Evolutionary conservation across 2,113 vertebrate genomes (phyloP).

Genomic region (Pseudopodoces humilis): DNA sequence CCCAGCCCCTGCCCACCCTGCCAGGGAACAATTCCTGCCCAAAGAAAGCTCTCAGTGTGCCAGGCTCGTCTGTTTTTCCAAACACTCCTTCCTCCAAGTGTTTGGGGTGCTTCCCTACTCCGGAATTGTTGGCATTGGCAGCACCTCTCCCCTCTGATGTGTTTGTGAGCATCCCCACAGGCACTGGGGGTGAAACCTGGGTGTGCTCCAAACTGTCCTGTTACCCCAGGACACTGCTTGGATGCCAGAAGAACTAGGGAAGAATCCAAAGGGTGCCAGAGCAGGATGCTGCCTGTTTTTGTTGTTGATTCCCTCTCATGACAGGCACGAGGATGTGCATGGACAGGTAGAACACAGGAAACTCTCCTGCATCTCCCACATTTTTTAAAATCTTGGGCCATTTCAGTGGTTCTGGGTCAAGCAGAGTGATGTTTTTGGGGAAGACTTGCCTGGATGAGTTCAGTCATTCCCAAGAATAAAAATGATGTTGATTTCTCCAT

Average conservation of each 20-base stretch:
- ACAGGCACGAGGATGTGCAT: background rate
- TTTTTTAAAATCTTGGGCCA: background rate
- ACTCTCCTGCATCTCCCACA: background rate
- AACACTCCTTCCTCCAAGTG: background rate
- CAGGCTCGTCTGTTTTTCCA: background rate
- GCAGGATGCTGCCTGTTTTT: background rate
- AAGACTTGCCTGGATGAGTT: background rate
- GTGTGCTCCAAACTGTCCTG: background rate
- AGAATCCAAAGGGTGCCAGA: background rate
- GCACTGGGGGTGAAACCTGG: background rate
- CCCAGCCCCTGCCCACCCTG: background rate
- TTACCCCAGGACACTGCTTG: background rate
- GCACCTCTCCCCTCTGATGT: background rate
- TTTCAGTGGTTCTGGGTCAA: background rate
- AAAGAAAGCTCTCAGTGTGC: background rate
- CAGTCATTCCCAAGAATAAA: background rate
- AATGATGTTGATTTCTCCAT: background rate
- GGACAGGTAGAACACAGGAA: background rate
- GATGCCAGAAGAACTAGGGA: background rate
- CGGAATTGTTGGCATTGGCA: background rate
- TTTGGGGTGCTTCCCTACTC: background rate
- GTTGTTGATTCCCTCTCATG: background rate
- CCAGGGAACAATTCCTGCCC: background rate
- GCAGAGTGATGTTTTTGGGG: background rate
- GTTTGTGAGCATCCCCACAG: background rate